Evolutionary conservation across 2,113 vertebrate species (phyloP), one percentile per base, ranked within the genome.

Genomic region (Rhodinocichla rosea): DNA sequence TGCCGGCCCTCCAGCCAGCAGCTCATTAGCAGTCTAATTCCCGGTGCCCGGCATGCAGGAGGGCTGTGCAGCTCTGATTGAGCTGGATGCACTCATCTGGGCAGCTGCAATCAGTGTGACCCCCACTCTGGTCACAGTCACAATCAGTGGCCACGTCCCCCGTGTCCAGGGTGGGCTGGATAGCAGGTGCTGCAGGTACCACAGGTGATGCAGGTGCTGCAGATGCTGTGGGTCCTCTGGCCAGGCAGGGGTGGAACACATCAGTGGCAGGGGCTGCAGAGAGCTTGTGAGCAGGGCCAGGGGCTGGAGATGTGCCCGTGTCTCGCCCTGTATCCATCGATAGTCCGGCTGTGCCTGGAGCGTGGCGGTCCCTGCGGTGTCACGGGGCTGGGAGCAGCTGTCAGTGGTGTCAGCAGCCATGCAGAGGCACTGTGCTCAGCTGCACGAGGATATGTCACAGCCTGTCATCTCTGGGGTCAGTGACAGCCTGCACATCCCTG

Each of bases 281-380:
- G 7, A 32, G 42, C 33, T 59, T 19, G 11, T 3, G 7, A 50
- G 32, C 52, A 90, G 12, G 39, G 30, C 69, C 0, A 1, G 17
- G 39, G 42, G 8, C 63, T 44, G 71, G 37, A 71, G 53, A 15
- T 0, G 0, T 83, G 57, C 20, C 53, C 0, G 0, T 28, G 53
- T 80, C 53, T 68, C 57, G n/a, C 64, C 18, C 45, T 42, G 28
- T 56, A 35, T 67, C 65, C 1, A 1, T 10, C 22, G 15, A 27
- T 7, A 56, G 32, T 52, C 56, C 0, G 0, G 23, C 53, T 64
- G 65, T 85, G 65, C 70, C 53, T 6, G 5, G 20, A 60, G 33
- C 1, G 1, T 74, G 4, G 1, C 0, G 0, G 44, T 91, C 92
- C 50, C 75, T 0, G 0, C 0, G 0, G 60, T 75, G 77, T 71